These are phyloP conservation scores for Herpailurus yagouaroundi DNA, from an alignment of 2,113 vertebrate species.

Conservation along the genomic window DNA sequence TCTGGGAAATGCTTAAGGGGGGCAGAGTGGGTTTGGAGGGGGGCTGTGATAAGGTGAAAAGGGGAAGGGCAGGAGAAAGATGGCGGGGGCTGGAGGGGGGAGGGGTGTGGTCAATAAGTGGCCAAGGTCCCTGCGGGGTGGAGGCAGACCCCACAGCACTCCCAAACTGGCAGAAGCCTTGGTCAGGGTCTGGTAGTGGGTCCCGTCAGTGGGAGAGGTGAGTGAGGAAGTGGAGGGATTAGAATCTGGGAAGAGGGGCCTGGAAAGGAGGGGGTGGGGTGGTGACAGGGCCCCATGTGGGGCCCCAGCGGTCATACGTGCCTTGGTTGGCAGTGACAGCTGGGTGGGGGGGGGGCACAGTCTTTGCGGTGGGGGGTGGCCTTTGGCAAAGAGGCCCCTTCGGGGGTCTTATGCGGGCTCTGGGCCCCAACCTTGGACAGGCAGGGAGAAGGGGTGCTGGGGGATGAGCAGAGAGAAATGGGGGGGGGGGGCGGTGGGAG, in stretches of 20 bases:
- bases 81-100: slow-evolving; percentile 66
- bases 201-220: background rate
- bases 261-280: slow-evolving; percentile 39
- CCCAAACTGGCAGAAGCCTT: background rate
- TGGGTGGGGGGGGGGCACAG: slow-evolving; percentile 48
- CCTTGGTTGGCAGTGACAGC: slow-evolving; percentile 74
- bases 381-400: background rate
- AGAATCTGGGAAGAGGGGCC: slow-evolving; percentile 21
- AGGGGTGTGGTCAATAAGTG: slow-evolving; percentile 75
- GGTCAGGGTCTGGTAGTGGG: slow-evolving; percentile 2
- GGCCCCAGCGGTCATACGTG: slow-evolving; percentile 62
- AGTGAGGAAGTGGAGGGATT: background rate
- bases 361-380: slow-evolving; percentile 35
- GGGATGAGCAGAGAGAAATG: background rate
- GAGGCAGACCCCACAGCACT: slow-evolving; percentile 48
- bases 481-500: background rate
- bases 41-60: slow-evolving; percentile 53
- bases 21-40: background rate
- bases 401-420: background rate
- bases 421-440: background rate
- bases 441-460: background rate
- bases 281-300: slow-evolving; percentile 57
- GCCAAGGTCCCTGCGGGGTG: slow-evolving; percentile 45
- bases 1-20: slow-evolving; percentile 15
- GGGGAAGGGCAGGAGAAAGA: slow-evolving; percentile 69